Base-by-base conservation (phyloP, 2,888 invertebrate species). In the Ormia ochracea region DNA sequence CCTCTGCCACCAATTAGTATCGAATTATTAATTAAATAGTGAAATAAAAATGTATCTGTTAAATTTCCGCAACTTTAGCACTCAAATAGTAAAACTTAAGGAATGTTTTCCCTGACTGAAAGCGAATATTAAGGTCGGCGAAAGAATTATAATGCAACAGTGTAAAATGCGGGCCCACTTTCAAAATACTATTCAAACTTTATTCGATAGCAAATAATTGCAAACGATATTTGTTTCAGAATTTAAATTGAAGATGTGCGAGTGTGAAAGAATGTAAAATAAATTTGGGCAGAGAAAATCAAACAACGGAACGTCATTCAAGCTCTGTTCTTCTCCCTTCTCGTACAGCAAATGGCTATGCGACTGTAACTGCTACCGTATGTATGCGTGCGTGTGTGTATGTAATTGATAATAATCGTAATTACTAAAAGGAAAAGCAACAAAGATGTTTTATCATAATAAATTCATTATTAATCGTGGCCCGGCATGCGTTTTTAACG, bases 1-100 rank as follows among this genome's bases (percentile, higher is more conserved):
- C 56, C 54, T 61, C 31, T 69, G 61, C 28, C 54, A 74, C 31
- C 70, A 78, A 78, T 78, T 78, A 69, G 73, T 69, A 68, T 69
- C 43, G 63, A 78, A 78, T 73, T 69, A 73, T 73, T 50, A 68
- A 63, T 73, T 54, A 36, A 72, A 66, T 48, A 28, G 7, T 36
- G 28, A 69, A 63, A 54, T n/a, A 28, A 48, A 70, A 41, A 63
- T 3, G 5, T 41, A 38, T 41, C 38, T 52, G 50, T 65, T 70
- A 33, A 45, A 73, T 78, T 61, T 52, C 61, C 48, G 45, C 52
- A 72, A 72, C 23, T 61, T 72, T 58, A 65, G 56, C 50, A 72
- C 66, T 66, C 17, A 26, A 70, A 36, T 48, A 38, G 19, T 33
- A 61, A 36, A 31, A 66, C 59, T 52, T 45, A 52, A 72, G 54